Evolutionary conservation across 2,888 invertebrate genomes (phyloP).

Genomic region (Andrena praecox): DNA sequence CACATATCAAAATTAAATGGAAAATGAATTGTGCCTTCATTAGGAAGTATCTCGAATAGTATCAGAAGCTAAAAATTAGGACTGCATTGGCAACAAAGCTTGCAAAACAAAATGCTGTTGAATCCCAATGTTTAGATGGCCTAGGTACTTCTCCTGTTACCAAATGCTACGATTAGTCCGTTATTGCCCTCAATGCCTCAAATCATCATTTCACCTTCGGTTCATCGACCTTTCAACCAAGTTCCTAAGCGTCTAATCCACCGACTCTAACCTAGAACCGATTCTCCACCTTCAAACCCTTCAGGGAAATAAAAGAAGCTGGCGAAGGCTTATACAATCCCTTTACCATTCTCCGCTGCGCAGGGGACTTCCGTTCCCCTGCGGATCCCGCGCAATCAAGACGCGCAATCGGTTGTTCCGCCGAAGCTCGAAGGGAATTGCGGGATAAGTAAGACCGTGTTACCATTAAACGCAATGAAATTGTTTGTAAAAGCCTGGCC

Average conservation of each 20-base stretch:
- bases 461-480: constrained; percentile 17
- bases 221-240: too few species aligned
- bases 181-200: too few species aligned
- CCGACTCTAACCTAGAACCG: not conserved
- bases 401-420: not conserved
- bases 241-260: not conserved
- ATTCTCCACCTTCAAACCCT: not conserved
- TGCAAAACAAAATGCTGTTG: too few species aligned
- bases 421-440: not conserved
- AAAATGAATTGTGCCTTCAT: too few species aligned
- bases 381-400: not conserved
- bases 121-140: too few species aligned
- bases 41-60: too few species aligned
- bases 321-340: not conserved
- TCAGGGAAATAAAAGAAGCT: not conserved
- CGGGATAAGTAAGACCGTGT: not conserved
- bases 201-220: too few species aligned
- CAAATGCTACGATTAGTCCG: too few species aligned
- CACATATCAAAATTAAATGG: too few species aligned
- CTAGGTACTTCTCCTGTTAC: too few species aligned
- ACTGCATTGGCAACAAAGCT: too few species aligned
- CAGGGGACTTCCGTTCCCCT: not conserved
- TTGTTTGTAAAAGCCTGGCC: constrained; percentile 2
- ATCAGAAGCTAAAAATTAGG: too few species aligned
- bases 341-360: not conserved